Conservation (phyloP, 2,888 invertebrate genomes). For the Electrophaes corylata region DNA sequence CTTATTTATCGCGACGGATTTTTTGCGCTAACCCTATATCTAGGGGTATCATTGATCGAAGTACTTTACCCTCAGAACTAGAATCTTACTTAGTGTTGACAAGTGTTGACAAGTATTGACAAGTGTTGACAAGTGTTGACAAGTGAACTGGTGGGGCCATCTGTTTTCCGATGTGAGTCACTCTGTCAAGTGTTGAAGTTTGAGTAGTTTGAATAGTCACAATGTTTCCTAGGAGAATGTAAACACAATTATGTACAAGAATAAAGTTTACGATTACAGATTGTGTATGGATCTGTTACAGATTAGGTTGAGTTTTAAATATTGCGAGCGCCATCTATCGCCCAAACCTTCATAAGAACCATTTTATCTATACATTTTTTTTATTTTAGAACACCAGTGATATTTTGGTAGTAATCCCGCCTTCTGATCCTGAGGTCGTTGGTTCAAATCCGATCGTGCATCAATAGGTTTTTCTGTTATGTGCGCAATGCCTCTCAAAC, state of each 20-base stretch:
- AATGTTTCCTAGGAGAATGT: background rate
- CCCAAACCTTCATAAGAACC: too few species aligned
- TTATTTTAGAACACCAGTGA: too few species aligned
- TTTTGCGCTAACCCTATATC: too few species aligned
- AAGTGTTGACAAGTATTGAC: background rate
- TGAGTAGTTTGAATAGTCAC: background rate
- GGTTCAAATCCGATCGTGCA: too few species aligned
- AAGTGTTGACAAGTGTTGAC: background rate
- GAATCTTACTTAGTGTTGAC: background rate
- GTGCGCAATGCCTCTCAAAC: too few species aligned
- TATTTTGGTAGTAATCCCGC: too few species aligned
- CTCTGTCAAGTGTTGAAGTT: background rate
- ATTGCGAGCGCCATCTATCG: background rate
- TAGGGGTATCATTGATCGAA: too few species aligned
- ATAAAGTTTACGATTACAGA: slow-evolving; percentile 2
- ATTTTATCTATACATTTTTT: too few species aligned
- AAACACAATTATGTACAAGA: slow-evolving; percentile 10
- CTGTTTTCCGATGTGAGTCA: slow-evolving; percentile 1
- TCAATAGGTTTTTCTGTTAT: too few species aligned
- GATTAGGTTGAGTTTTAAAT: background rate
- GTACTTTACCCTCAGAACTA: too few species aligned
- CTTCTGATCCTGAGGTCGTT: too few species aligned
- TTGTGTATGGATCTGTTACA: background rate
- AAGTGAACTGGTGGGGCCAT: slow-evolving; percentile 5
- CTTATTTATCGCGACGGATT: too few species aligned